These are phyloP conservation scores for Anarhynchus alexandrinus DNA, from an alignment of 2,113 vertebrate species.

Conservation along the genomic window DNA sequence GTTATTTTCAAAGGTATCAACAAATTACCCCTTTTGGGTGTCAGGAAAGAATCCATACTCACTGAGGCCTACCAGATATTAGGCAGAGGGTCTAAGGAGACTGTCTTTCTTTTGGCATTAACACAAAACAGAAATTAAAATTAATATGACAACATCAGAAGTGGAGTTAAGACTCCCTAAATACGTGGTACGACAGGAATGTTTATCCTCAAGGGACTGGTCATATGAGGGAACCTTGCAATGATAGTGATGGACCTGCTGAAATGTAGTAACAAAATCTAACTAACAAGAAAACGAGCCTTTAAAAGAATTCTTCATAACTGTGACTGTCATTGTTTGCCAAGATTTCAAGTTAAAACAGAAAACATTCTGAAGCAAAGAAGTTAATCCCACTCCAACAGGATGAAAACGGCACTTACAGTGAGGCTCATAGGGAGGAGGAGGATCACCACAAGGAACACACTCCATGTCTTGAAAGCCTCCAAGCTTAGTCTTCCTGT, in stretches of 20 bases:
- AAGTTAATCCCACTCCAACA: neutral
- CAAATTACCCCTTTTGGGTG: neutral
- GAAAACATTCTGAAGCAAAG: neutral
- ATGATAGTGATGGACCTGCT: neutral
- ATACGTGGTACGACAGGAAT: neutral
- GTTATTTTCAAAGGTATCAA: neutral
- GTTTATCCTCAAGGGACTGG: neutral
- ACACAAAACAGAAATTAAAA: neutral
- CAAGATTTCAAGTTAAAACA: neutral
- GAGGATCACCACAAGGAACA: slow-evolving; percentile 92
- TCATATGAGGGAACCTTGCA: neutral
- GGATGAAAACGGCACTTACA: slow-evolving; percentile 80
- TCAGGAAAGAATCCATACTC: neutral
- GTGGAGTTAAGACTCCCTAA: neutral
- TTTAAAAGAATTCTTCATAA: neutral
- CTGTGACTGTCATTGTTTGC: neutral
- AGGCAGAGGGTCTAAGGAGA: neutral
- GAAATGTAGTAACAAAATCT: neutral
- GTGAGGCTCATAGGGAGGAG: slow-evolving; percentile 92
- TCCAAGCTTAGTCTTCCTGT: slow-evolving; percentile 94
- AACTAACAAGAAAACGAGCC: neutral
- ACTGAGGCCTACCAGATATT: neutral
- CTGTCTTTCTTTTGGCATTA: neutral
- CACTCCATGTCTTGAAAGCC: slow-evolving; percentile 99
- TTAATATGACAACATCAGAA: neutral